These are phyloP conservation scores for Ifrita kowaldi DNA, from an alignment of 2,113 vertebrate species.

Conservation along the genomic window DNA sequence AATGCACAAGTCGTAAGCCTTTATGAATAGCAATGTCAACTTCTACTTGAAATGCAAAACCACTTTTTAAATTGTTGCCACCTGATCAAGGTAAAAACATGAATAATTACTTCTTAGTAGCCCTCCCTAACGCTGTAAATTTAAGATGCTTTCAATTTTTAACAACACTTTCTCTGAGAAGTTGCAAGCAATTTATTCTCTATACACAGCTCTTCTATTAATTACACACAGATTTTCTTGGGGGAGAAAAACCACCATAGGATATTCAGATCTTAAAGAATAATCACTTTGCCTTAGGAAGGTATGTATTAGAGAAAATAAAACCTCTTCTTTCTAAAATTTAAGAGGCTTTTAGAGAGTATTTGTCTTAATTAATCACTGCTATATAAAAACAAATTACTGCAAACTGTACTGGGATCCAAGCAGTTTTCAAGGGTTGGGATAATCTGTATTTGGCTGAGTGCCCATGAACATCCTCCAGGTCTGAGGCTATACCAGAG, in stretches of 20 bases:
- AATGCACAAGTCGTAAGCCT: background rate
- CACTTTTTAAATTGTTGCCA: background rate
- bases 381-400: background rate
- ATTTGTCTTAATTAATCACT: background rate
- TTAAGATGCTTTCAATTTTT: background rate
- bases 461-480: background rate
- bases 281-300: background rate
- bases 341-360: background rate
- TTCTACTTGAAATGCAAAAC: background rate
- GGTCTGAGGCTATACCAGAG: background rate
- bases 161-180: background rate
- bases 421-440: background rate
- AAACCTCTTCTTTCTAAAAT: background rate
- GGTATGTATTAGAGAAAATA: background rate
- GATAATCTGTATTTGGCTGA: background rate
- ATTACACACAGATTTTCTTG: background rate
- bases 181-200: background rate
- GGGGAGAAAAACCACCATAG: background rate
- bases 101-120: background rate
- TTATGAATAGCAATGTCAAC: background rate
- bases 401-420: background rate
- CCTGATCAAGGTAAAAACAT: background rate
- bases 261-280: background rate
- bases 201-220: background rate
- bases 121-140: background rate